Evolutionary conservation across 2,888 invertebrate species (phyloP).

Genomic region (Drosophila incognita): DNA sequence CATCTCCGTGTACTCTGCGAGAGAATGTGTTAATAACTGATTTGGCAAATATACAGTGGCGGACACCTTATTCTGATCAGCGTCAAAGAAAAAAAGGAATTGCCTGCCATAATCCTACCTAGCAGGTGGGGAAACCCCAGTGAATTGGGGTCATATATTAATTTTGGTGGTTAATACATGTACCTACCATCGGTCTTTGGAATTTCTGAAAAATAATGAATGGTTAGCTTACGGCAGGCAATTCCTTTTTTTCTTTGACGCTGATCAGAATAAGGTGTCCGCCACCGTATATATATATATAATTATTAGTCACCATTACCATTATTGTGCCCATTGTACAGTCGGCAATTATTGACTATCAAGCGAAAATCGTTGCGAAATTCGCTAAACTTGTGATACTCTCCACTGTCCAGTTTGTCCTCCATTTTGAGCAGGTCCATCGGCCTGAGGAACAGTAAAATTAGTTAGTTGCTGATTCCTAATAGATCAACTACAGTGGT

Average conservation of each 20-base stretch:
- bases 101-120: no score
- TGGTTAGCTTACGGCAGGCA: no score
- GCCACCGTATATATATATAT: not conserved
- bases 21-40: not conserved
- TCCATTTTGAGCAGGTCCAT: slow-evolving; percentile 96
- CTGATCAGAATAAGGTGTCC: no score
- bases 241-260: no score
- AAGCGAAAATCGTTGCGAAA: slow-evolving; percentile 95
- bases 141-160: no score
- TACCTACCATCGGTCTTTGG: no score
- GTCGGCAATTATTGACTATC: slow-evolving; percentile 95
- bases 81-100: no score
- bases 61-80: no score
- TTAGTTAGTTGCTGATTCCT: not conserved
- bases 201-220: no score
- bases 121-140: no score
- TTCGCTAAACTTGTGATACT: slow-evolving; percentile 91
- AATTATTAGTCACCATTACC: slow-evolving; percentile 85
- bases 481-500: not conserved
- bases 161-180: no score
- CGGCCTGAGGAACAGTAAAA: slow-evolving; percentile 86
- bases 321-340: slow-evolving; percentile 96
- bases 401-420: slow-evolving; percentile 92
- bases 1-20: slow-evolving; percentile 70
- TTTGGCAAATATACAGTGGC: not conserved